Percentiles rank a stretch among this genome's conserved stretches.
Conservation (phyloP, 2,797 vertebrate species). For the Trachops cirrhosus region DNA sequence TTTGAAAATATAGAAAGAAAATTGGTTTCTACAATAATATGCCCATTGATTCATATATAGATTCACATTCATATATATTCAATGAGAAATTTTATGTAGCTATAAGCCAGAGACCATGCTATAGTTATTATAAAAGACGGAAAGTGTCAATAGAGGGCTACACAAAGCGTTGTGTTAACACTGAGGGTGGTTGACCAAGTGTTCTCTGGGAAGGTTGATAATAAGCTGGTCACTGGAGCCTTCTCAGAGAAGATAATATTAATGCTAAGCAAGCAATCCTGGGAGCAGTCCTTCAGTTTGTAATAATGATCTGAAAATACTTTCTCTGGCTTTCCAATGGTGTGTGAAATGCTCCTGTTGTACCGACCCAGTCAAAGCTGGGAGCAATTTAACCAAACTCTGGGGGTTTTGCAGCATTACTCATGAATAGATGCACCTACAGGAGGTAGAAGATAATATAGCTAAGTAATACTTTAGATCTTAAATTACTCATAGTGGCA, state of each 20-base stretch:
- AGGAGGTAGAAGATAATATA: neutral
- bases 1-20: neutral
- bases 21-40: neutral
- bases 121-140: neutral
- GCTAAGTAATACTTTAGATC: neutral
- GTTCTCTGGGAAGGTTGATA: neutral
- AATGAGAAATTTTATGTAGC: neutral
- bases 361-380: neutral
- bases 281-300: conserved; percentile 21
- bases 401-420: neutral
- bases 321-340: conserved; percentile 43
- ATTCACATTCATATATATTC: neutral
- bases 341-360: conserved; percentile 2
- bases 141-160: neutral
- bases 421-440: neutral
- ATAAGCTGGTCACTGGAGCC: neutral
- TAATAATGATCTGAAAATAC: conserved; percentile 34
- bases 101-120: neutral
- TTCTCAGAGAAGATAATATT: conserved; percentile 18
- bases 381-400: neutral
- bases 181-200: neutral
- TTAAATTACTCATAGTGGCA: neutral
- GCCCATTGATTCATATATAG: neutral
- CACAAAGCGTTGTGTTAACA: neutral
- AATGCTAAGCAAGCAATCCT: conserved; percentile 36